Conservation (phyloP, 2,888 invertebrate species). For the Gandaritis pyraliata region DNA sequence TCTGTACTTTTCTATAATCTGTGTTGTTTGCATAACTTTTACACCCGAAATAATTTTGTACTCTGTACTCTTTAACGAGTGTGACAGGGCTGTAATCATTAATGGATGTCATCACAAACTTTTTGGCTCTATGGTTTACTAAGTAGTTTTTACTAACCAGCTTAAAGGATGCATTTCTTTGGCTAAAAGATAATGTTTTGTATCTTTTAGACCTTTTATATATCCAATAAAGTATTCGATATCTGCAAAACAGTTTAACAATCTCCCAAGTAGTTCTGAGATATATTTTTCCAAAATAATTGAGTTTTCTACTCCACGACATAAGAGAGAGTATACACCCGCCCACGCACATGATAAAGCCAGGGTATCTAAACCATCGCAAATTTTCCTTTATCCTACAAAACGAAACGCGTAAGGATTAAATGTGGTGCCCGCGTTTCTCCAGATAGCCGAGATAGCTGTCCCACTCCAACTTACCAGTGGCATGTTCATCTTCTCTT, state of each 20-base stretch:
- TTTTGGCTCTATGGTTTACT: no score
- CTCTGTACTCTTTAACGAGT: no score
- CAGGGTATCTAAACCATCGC: conserved; percentile 65
- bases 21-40: no score
- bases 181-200: no score
- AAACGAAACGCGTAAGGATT: conserved; percentile 83
- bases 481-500: conserved; percentile 52
- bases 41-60: no score
- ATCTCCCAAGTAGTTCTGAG: conserved; percentile 1
- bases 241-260: neutral
- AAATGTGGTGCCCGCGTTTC: conserved; percentile 84
- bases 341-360: conserved; percentile 48
- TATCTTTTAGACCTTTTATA: no score
- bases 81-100: no score
- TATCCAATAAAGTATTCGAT: no score
- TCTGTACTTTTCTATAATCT: no score
- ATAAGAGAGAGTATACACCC: conserved; percentile 22
- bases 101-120: no score
- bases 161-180: no score
- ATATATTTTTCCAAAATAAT: conserved; percentile 11
- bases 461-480: conserved; percentile 54
- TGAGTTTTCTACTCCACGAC: conserved; percentile 18
- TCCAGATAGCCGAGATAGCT: conserved; percentile 76
- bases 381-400: conserved; percentile 78
- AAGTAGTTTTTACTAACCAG: no score